Percentiles rank a stretch among this genome's conserved stretches.
Conservation (phyloP, 2,113 vertebrate genomes). For the Electrona antarctica region DNA sequence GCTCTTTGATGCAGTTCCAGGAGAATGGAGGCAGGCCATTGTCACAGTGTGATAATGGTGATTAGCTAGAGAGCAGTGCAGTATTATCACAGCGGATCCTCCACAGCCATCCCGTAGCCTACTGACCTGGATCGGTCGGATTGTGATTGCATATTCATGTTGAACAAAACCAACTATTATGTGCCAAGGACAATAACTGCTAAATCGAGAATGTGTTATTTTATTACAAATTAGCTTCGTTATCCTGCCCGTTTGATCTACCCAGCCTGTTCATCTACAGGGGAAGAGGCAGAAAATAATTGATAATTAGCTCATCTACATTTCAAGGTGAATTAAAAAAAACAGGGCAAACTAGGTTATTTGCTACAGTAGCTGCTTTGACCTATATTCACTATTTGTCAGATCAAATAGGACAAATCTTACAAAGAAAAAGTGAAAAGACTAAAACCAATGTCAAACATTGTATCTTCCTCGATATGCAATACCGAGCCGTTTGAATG, state of each 20-base stretch:
- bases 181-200: conserved; percentile 49
- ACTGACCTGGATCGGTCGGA: conserved; percentile 61
- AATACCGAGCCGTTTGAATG: conserved; percentile 21
- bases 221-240: conserved; percentile 59
- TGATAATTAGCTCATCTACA: conserved; percentile 65
- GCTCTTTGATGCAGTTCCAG: conserved; percentile 14
- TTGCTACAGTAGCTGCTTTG: conserved; percentile 47
- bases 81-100: conserved; percentile 32
- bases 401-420: conserved; percentile 33
- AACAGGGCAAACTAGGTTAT: conserved; percentile 67
- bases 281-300: conserved; percentile 43
- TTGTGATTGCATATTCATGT: conserved; percentile 52
- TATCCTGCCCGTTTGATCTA: conserved; percentile 57
- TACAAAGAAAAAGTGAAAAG: conserved; percentile 45
- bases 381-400: conserved; percentile 61
- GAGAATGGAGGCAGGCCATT: conserved; percentile 2
- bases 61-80: conserved; percentile 30
- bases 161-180: conserved; percentile 29
- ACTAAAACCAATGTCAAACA: conserved; percentile 31
- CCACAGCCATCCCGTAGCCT: conserved; percentile 34
- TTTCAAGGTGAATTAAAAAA: conserved; percentile 39
- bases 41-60: conserved; percentile 18
- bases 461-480: conserved; percentile 8
- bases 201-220: conserved; percentile 35
- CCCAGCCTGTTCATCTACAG: conserved; percentile 51